Conservation (phyloP, 1,140 invertebrate species). For the Papilio polytes region DNA sequence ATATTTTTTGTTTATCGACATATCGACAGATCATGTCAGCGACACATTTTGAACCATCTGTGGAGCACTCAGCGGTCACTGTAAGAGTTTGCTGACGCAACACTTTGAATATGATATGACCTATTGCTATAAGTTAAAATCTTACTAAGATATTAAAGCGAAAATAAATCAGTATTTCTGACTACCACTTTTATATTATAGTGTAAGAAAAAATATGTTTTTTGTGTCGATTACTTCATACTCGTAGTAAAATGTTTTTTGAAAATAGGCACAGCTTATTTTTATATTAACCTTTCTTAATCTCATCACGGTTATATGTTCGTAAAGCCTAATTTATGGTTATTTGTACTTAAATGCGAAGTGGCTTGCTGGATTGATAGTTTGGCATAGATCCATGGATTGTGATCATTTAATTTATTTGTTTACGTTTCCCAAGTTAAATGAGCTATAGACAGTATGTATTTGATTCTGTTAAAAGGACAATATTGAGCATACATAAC, state of each 20-base stretch:
- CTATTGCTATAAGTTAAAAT: not conserved
- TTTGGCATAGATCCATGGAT: not conserved
- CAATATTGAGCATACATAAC: not conserved
- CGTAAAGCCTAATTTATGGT: constrained; percentile 2
- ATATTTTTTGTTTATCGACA: too few species aligned
- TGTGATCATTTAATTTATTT: constrained; percentile 8
- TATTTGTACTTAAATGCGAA: constrained; percentile 3
- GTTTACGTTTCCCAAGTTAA: not conserved
- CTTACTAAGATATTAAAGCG: not conserved
- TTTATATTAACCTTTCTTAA: not conserved
- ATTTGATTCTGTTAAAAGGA: not conserved
- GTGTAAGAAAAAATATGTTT: not conserved
- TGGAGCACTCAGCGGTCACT: not conserved
- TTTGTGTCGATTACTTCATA: not conserved
- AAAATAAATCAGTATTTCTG: not conserved
- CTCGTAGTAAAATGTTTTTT: not conserved
- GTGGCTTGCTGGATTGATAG: not conserved
- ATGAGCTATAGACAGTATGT: not conserved
- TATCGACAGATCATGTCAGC: too few species aligned
- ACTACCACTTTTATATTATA: not conserved
- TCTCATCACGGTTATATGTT: not conserved
- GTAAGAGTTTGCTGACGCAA: not conserved
- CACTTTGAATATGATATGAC: not conserved
- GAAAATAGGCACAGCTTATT: not conserved
- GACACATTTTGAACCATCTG: not conserved